phyloP scores from a whole-genome alignment of 2,888 invertebrate species.

The Tachina grossa region DNA sequence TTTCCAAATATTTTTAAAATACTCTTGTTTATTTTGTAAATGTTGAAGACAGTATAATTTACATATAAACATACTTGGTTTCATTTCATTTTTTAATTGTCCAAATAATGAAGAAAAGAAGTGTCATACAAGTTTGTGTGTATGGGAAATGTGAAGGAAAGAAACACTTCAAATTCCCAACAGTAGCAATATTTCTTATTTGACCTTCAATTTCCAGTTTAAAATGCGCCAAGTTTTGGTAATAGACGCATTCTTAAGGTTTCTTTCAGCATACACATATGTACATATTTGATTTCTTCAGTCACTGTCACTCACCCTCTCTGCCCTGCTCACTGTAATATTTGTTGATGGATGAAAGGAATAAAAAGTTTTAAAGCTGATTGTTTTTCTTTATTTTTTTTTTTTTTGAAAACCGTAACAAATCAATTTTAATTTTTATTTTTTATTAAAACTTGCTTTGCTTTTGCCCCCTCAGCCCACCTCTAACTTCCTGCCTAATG shows the following conservation, averaged over 20 bases:
- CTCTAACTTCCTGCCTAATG: slow-evolving; percentile 15
- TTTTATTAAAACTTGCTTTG: slow-evolving; percentile 40
- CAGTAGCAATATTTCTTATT: slow-evolving; percentile 36
- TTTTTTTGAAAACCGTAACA: slow-evolving; percentile 54
- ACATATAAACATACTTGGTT: neutral
- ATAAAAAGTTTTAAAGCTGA: slow-evolving; percentile 20
- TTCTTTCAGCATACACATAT: slow-evolving; percentile 19
- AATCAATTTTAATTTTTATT: slow-evolving; percentile 51
- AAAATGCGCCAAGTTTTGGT: slow-evolving; percentile 22
- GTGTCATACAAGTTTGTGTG: slow-evolving; percentile 22
- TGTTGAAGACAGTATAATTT: slow-evolving; percentile 24
- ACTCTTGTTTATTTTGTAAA: neutral
- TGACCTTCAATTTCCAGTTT: slow-evolving; percentile 35
- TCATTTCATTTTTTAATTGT: slow-evolving; percentile 8
- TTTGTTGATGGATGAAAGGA: neutral
- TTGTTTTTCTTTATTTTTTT: neutral
- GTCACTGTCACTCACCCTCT: neutral
- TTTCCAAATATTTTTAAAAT: neutral
- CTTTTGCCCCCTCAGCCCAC: neutral
- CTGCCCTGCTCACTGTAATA: neutral
- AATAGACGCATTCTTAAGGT: slow-evolving; percentile 48
- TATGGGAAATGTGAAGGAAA: neutral
- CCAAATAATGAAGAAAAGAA: neutral
- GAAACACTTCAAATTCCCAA: slow-evolving; percentile 62
- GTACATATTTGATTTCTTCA: slow-evolving; percentile 1